A percentile compares a stretch with the other conserved stretches of the same genome.
phyloP scores from a whole-genome alignment of 2,113 vertebrate species.

The Emydura subglobosa region DNA sequence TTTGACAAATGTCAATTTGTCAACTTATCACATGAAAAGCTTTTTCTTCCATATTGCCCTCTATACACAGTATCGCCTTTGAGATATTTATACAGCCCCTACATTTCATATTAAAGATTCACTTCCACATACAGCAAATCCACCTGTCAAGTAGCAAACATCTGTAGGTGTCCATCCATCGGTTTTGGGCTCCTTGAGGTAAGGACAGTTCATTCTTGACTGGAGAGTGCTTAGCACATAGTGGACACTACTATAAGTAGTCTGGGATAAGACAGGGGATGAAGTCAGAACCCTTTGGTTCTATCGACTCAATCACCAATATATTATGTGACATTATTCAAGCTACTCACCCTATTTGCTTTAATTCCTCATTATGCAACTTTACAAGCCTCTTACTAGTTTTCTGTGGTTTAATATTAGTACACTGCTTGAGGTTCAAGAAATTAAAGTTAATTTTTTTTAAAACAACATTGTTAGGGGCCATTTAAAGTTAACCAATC shows the following conservation, averaged over 20 bases:
- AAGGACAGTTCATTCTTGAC: background rate
- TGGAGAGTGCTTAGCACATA: background rate
- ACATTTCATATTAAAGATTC: background rate
- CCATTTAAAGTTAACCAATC: background rate
- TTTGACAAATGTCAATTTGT: background rate
- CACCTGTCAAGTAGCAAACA: background rate
- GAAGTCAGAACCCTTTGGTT: background rate
- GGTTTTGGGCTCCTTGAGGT: background rate
- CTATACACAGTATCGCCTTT: fast-evolving
- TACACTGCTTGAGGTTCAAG: background rate
- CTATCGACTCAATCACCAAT: background rate
- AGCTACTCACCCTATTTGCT: background rate
- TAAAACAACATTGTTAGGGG: background rate
- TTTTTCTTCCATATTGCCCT: background rate
- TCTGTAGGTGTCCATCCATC: background rate
- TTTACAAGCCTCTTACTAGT: background rate
- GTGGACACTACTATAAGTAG: background rate
- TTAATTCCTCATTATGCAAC: background rate
- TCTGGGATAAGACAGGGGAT: background rate
- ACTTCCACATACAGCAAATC: background rate
- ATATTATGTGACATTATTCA: background rate
- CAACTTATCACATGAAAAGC: background rate
- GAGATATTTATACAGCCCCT: background rate
- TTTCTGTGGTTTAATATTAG: background rate
- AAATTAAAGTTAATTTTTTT: background rate